Evolutionary conservation across 2,113 vertebrate species (phyloP).

Genomic region (Mystacornis crossleyi): DNA sequence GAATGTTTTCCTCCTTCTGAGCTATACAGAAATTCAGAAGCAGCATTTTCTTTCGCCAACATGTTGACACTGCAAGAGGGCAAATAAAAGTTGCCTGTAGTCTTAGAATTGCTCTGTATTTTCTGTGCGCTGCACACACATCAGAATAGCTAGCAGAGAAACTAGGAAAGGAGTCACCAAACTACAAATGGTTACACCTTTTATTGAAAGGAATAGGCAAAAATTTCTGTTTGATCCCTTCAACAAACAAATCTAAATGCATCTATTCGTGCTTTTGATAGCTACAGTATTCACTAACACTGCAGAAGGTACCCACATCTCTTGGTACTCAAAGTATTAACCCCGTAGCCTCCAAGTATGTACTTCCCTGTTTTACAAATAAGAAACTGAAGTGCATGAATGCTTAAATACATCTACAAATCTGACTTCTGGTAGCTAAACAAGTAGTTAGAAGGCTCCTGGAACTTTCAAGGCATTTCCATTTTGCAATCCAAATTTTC

Average conservation of each 20-base stretch:
- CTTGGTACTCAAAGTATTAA: neutral
- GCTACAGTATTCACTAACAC: neutral
- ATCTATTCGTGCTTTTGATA: neutral
- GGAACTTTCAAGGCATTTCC: neutral
- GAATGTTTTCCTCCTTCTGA: neutral
- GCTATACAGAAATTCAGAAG: neutral
- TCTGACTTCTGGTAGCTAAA: neutral
- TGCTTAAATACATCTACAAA: neutral
- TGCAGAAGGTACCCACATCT: neutral
- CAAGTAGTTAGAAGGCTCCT: neutral
- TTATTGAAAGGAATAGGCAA: neutral
- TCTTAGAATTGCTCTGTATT: neutral
- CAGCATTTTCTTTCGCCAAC: neutral
- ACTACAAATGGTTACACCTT: neutral
- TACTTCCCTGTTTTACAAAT: neutral
- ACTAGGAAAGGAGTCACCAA: neutral
- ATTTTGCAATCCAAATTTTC: neutral
- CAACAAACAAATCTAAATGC: neutral
- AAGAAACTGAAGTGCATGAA: neutral
- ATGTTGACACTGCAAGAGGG: neutral
- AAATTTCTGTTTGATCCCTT: neutral
- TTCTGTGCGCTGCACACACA: accelerated
- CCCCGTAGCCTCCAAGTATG: neutral
- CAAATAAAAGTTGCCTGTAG: neutral
- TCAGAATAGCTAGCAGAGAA: neutral